Conservation (phyloP, 2,797 vertebrate genomes). For the Helarctos malayanus region DNA sequence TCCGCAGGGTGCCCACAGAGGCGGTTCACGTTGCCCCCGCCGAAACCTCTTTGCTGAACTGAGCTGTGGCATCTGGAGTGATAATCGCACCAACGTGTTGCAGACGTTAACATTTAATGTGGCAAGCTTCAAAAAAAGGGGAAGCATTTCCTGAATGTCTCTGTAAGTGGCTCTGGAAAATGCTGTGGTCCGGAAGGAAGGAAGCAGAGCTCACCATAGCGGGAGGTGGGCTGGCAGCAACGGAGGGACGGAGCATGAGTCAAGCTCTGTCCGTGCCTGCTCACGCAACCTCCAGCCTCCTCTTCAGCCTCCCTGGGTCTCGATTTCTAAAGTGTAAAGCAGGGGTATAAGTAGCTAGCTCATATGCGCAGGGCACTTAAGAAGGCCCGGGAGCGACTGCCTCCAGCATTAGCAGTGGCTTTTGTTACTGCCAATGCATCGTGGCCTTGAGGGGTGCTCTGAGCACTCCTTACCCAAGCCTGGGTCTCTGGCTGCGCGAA, state of each 20-base stretch:
- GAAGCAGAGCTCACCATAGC: neutral
- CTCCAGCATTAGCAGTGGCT: neutral
- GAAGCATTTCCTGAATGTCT: neutral
- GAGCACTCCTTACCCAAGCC: neutral
- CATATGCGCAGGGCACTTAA: fast-evolving
- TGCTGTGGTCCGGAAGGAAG: neutral
- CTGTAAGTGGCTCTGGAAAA: neutral
- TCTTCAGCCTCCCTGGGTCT: neutral
- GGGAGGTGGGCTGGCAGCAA: neutral
- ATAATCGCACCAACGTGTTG: neutral
- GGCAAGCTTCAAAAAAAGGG: neutral
- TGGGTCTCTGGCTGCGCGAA: neutral
- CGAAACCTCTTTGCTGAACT: neutral
- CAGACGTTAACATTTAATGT: neutral
- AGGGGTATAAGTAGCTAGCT: neutral
- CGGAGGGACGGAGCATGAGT: fast-evolving
- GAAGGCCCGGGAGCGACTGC: neutral
- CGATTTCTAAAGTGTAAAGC: neutral
- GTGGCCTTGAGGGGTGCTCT: fast-evolving
- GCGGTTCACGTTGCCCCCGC: neutral
- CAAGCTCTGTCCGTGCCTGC: fast-evolving
- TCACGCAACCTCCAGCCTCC: neutral
- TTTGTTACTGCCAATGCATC: neutral
- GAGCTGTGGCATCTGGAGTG: neutral
- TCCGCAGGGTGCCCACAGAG: fast-evolving